Evolutionary conservation across 2,888 invertebrate genomes (phyloP), one percentile per base, ranked within the genome.

Genomic region (Volucella inanis): DNA sequence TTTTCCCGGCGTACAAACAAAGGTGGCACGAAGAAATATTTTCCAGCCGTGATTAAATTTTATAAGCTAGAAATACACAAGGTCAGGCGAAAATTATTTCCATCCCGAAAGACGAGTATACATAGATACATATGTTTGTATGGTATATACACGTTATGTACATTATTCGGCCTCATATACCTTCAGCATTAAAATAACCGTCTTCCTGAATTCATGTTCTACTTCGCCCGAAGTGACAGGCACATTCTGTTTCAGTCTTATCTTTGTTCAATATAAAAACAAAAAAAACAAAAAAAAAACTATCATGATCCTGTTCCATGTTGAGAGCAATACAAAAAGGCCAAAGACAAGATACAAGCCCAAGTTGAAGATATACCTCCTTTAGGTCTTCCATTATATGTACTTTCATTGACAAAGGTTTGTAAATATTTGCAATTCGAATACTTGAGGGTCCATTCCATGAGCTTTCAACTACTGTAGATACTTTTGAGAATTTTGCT

Each of bases 391-490:
- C 22, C 45, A 65, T 67, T 72, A 22, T 22, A 22, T 6, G 31
- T 6, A 31, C 22, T 49, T 47, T 41, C 45, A 59, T 54, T 54
- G 65, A 61, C 45, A 45, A 67, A 59, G 18, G 49, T 55, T 75
- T 50, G 68, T 62, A 80, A 80, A 80, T 80, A 80, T 74, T 80
- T 80, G 55, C 62, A 62, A 68, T 80, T 68, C 59, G 57, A 75
- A 75, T 75, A 52, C 75, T 75, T 65, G 43, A 75, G 75, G 50
- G 50, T 50, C 41, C 57, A 57, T 67, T 38, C 12, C 22, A 65
- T 4, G 22, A 55, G 54, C 31, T 14, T 43, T 52, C 22, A 39
- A 39, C 41, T 4, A 15, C 15, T 59, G 57, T n/a, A 14, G 12
- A 15, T 12, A 14, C 31, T 14, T 43, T 14, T 38, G 49, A 31